Percentiles rank a stretch among this genome's conserved stretches.
Evolutionary conservation across 2,113 vertebrate genomes (phyloP).

Genomic region (Engystomops pustulosus): DNA sequence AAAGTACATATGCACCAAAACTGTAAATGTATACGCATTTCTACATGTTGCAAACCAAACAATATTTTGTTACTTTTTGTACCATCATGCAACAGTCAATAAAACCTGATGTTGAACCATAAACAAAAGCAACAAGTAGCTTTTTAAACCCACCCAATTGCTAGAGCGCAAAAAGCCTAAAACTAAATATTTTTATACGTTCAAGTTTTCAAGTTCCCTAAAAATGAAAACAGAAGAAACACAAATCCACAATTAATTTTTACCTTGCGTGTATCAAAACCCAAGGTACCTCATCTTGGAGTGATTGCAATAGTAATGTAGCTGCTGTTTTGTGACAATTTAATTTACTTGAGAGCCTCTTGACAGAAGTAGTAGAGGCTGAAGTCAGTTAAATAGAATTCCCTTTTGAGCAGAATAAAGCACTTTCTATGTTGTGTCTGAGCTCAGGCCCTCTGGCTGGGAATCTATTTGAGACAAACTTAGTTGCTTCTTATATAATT

Average conservation of each 20-base stretch:
- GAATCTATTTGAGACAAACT: slow-evolving; percentile 62
- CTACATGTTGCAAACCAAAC: too few species aligned
- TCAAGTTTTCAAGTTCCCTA: not conserved
- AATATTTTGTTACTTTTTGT: too few species aligned
- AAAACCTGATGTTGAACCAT: too few species aligned
- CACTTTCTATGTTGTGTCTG: slow-evolving; percentile 44
- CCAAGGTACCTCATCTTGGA: not conserved
- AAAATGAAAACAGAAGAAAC: not conserved
- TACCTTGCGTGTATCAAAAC: not conserved
- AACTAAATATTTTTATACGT: not conserved
- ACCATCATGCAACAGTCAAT: too few species aligned
- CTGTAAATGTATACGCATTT: too few species aligned
- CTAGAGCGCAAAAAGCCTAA: not conserved
- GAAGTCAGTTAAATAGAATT: slow-evolving; percentile 52
- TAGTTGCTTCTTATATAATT: slow-evolving; percentile 56
- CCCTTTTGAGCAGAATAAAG: slow-evolving; percentile 46
- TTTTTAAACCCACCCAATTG: too few species aligned
- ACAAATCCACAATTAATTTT: not conserved
- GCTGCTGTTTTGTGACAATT: slow-evolving; percentile 47
- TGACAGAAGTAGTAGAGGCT: slow-evolving; percentile 35
- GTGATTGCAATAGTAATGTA: slow-evolving; percentile 35
- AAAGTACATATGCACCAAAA: too few species aligned
- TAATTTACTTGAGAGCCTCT: slow-evolving; percentile 48
- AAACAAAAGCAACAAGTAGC: too few species aligned
- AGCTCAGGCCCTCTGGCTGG: slow-evolving; percentile 30